Percentiles rank a stretch among this genome's conserved stretches.
Conservation (phyloP, 2,113 vertebrate species). For the Chaetops frenatus region DNA sequence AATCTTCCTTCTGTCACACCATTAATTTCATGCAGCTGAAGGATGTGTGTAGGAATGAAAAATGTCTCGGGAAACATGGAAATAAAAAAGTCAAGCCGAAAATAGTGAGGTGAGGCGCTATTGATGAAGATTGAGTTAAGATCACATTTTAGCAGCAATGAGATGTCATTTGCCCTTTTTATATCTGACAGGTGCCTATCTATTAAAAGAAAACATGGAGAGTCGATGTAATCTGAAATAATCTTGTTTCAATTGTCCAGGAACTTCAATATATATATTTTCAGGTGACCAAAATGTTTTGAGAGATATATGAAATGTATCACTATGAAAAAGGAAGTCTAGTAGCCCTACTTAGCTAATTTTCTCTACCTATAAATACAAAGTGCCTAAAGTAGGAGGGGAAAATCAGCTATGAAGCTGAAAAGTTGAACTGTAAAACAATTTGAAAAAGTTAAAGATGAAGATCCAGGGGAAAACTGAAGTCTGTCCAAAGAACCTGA, state of each 20-base stretch:
- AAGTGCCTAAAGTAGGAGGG: not conserved
- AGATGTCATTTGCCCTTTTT: not conserved
- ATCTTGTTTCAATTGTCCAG: no score
- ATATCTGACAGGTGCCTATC: not conserved
- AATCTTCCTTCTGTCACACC: not conserved
- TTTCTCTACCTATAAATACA: not conserved
- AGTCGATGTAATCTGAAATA: not conserved
- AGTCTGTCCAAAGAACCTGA: not conserved
- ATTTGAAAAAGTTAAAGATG: not conserved
- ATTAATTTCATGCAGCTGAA: not conserved
- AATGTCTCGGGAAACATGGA: not conserved
- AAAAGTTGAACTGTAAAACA: not conserved
- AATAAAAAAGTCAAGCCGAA: not conserved
- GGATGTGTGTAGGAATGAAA: not conserved
- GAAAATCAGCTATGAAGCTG: not conserved
- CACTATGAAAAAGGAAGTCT: not conserved
- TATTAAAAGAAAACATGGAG: not conserved
- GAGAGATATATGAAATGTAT: not conserved
- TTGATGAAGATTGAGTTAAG: not conserved
- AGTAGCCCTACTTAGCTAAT: not conserved
- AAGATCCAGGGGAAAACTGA: constrained; percentile 25
- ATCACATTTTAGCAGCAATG: not conserved
- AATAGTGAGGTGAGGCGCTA: not conserved
- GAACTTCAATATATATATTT: no score
- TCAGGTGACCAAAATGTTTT: not conserved